These are phyloP conservation scores for Camelus bactrianus DNA, from an alignment of 2,113 vertebrate genomes.

Conservation along the genomic window DNA sequence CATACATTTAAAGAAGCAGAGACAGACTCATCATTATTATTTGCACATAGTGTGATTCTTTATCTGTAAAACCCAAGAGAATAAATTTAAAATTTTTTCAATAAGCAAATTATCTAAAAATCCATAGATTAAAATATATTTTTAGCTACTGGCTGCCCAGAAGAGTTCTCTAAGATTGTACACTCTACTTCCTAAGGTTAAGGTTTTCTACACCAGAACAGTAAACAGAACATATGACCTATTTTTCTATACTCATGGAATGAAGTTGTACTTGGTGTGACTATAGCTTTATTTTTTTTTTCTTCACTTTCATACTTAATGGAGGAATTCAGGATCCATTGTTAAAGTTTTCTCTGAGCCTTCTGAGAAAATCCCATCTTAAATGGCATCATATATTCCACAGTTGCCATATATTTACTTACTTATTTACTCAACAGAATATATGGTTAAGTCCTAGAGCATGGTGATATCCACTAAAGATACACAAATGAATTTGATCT, in stretches of 20 bases:
- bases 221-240: neutral
- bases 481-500: neutral
- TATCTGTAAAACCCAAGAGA: neutral
- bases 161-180: neutral
- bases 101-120: neutral
- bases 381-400: neutral
- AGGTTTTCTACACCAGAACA: neutral
- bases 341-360: neutral
- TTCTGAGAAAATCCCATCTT: neutral
- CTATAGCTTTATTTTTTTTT: neutral
- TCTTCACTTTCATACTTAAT: neutral
- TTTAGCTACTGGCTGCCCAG: neutral
- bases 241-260: neutral
- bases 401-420: neutral
- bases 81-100: neutral
- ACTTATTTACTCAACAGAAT: neutral
- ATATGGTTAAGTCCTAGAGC: neutral
- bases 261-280: neutral
- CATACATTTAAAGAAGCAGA: constrained; percentile 3
- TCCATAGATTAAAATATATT: neutral
- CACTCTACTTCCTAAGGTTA: neutral
- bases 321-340: neutral
- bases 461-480: neutral
- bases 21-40: neutral
- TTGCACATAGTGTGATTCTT: neutral